Percentiles rank a stretch among this genome's conserved stretches.
Evolutionary conservation across 2,797 vertebrate genomes (phyloP).

Genomic region (Falco cherrug): DNA sequence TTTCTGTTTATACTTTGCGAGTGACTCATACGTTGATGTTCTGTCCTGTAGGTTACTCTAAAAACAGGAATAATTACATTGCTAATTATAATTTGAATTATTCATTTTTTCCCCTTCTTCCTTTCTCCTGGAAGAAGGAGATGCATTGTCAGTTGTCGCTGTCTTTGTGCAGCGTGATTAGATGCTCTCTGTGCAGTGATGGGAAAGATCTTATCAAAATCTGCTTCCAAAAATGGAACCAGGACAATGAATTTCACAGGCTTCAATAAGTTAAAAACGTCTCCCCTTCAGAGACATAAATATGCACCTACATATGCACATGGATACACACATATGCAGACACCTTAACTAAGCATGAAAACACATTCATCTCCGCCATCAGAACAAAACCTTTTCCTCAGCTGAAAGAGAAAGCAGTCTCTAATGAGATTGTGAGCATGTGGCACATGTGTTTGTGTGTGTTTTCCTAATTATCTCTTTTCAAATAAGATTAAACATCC

Average conservation of each 20-base stretch:
- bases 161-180: conserved; percentile 39
- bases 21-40: conserved; percentile 63
- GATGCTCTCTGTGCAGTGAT: conserved; percentile 1
- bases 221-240: conserved; percentile 31
- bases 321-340: neutral
- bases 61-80: conserved; percentile 69
- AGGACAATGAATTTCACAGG: neutral
- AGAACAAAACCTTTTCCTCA: neutral
- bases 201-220: conserved; percentile 39
- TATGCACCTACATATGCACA: neutral
- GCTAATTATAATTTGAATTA: conserved; percentile 71
- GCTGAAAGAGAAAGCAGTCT: neutral
- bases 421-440: neutral
- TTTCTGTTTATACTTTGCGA: conserved; percentile 56
- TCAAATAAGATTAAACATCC: conserved; percentile 54
- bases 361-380: neutral
- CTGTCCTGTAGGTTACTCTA: conserved; percentile 72
- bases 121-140: conserved; percentile 60
- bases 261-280: neutral
- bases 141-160: conserved; percentile 48
- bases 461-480: conserved; percentile 49
- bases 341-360: neutral
- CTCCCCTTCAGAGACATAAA: neutral
- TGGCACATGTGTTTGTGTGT: conserved; percentile 27
- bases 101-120: conserved; percentile 63